Evolutionary conservation across 2,797 vertebrate species (phyloP), one percentile per base, ranked within the genome.

Genomic region (Tinamus major): DNA sequence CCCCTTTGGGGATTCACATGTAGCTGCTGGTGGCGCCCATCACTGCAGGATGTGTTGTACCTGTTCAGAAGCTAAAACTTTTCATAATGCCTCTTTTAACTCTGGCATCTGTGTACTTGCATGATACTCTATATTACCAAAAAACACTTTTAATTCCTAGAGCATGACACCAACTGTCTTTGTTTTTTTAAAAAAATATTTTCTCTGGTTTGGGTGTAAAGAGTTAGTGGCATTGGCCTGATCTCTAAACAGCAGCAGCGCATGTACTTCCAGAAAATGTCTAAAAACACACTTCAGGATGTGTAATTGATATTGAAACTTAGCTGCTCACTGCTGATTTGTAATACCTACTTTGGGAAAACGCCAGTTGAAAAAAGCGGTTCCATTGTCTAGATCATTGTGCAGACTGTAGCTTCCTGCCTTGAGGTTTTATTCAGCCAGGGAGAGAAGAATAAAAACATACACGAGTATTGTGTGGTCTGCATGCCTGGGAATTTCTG

Each of bases 241-340:
- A 68, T 15, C 31, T 68, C 31, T 4, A 12, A 24, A 17, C 31
- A 51, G 33, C 26, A 37, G 35, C 67, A 21, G 29, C 48, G 35
- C 37, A 69, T 37, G 9, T 37, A 29, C 35, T 83, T 90, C 56
- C 56, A 71, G 75, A 61, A 59, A 70, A 49, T 21, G 10, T 18
- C 41, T 56, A 49, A 71, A 83, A 63, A 42, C 29, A 13, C 13
- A 39, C 10, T 75, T 79, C 31, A 75, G 59, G 26, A 19, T 2
- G 1, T n/a, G 44, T 9, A 19, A 7, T 0, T 0, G 27, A 27
- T 67, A 48, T 42, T 16, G 0, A 48, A 7, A 41, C 17, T 69
- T 5, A 75, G 27, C 37, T 21, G 48, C 48, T 49, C 21, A 24
- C 48, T 49, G 48, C 23, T 37, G 29, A 26, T 9, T 59, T 93